Evolutionary conservation across 2,888 invertebrate genomes (phyloP).

Genomic region (Reticulitermes lucifugus): DNA sequence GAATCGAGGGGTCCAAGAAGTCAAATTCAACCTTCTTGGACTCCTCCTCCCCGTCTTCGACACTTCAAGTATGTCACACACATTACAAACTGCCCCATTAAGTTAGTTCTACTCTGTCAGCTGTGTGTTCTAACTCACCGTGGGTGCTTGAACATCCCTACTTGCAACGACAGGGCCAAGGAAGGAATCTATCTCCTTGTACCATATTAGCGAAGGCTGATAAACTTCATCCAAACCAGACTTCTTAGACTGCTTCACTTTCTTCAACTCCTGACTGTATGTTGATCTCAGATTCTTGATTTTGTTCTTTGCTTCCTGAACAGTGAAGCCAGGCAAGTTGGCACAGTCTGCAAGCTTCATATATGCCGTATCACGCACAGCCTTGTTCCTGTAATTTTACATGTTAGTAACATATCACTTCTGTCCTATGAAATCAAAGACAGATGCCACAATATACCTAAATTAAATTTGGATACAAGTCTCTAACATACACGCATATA

Average conservation of each 20-base stretch:
- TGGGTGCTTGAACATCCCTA: neutral
- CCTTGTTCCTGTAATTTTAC: neutral
- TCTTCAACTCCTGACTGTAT: conserved; percentile 19
- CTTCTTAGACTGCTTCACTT: conserved; percentile 5
- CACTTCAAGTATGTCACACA: too few species aligned
- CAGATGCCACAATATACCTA: too few species aligned
- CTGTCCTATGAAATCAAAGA: too few species aligned
- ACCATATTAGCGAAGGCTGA: conserved; percentile 26
- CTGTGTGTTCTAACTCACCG: neutral
- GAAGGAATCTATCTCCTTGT: conserved; percentile 19
- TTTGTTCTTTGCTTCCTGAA: conserved; percentile 17
- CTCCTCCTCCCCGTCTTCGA: too few species aligned
- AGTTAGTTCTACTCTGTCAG: too few species aligned
- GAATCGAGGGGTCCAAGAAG: too few species aligned
- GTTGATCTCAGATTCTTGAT: conserved; percentile 17
- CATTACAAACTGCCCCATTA: too few species aligned
- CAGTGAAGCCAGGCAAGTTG: conserved; percentile 25
- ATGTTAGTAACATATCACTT: too few species aligned
- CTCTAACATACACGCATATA: neutral
- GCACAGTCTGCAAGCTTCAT: neutral
- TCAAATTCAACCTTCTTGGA: too few species aligned
- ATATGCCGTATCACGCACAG: neutral
- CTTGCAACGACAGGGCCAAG: conserved; percentile 8
- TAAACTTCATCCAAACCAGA: neutral
- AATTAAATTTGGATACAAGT: too few species aligned